A percentile compares a stretch with the other conserved stretches of the same genome.
Evolutionary conservation across 2,888 invertebrate genomes (phyloP).

Genomic region (Crossocerus cetratus): DNA sequence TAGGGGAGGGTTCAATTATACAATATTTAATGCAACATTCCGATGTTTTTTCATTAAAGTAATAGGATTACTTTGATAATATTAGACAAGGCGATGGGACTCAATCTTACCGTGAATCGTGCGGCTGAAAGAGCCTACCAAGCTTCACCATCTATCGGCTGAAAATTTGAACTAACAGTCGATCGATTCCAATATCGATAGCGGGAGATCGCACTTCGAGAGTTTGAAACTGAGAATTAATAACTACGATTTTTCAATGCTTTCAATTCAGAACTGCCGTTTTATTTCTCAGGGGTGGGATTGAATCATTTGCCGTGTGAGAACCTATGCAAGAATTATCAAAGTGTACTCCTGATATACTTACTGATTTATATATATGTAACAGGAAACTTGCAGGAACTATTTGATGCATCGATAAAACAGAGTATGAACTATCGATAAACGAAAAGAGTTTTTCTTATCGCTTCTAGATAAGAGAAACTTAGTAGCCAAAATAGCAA

Average conservation of each 20-base stretch:
- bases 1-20: conserved; percentile 26
- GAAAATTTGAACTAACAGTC: conserved; percentile 17
- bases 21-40: conserved; percentile 46
- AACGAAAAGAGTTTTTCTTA: conserved; percentile 1
- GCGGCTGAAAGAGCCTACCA: conserved; percentile 55
- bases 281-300: too few relatives aligned
- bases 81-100: conserved; percentile 43
- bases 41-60: conserved; percentile 33
- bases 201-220: not conserved
- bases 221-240: not conserved
- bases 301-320: too few relatives aligned
- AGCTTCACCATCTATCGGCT: conserved; percentile 25
- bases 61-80: conserved; percentile 65
- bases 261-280: too few relatives aligned
- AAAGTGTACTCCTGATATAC: too few relatives aligned
- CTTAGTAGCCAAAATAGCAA: too few relatives aligned
- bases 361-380: too few relatives aligned
- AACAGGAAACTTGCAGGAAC: too few relatives aligned
- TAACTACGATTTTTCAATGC: not conserved
- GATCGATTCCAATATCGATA: conserved; percentile 33
- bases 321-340: too few relatives aligned
- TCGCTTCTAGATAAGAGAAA: not conserved
- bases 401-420: conserved; percentile 25
- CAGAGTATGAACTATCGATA: conserved; percentile 16
- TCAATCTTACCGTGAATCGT: conserved; percentile 66